A percentile compares a stretch with the other conserved stretches of the same genome.
Evolutionary conservation across 2,888 invertebrate genomes (phyloP).

Genomic region (Arrhopalites spinosus): DNA sequence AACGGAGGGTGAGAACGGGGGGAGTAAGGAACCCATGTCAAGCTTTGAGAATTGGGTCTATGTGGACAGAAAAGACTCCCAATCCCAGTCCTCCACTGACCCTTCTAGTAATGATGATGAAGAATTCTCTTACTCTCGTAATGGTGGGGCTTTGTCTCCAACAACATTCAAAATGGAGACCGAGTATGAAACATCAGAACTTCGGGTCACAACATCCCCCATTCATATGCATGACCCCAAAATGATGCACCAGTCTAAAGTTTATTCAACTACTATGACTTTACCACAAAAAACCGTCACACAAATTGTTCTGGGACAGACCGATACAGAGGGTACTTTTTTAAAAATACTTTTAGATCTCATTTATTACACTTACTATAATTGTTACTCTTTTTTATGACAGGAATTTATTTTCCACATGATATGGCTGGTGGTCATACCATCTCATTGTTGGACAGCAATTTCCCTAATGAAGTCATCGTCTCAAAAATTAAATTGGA

Average conservation of each 20-base stretch:
- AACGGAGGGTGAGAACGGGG: neutral
- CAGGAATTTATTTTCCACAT: too few relatives aligned
- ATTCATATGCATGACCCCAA: conserved; percentile 59
- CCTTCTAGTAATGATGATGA: conserved; percentile 51
- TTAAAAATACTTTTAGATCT: too few relatives aligned
- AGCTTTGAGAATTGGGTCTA: conserved; percentile 61
- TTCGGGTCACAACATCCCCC: conserved; percentile 56
- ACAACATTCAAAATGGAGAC: conserved; percentile 54
- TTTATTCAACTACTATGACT: conserved; percentile 53
- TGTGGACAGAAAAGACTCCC: conserved; percentile 57
- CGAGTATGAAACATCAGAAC: conserved; percentile 49
- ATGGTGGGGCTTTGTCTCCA: conserved; percentile 49
- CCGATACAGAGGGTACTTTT: too few relatives aligned
- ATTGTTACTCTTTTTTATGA: too few relatives aligned
- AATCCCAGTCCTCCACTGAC: conserved; percentile 47
- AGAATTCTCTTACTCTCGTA: conserved; percentile 47
- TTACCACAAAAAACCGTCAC: conserved; percentile 54
- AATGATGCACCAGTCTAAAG: conserved; percentile 52
- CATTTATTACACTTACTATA: too few relatives aligned
- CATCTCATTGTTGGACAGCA: conserved; percentile 43
- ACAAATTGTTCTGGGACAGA: conserved; percentile 48
- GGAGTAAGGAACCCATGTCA: conserved; percentile 9
- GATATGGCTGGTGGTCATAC: conserved; percentile 34
- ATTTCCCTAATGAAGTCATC: conserved; percentile 36
- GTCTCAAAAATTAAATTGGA: conserved; percentile 52